These are phyloP conservation scores for Tachuris rubrigastra DNA, from an alignment of 2,113 vertebrate species.

Conservation along the genomic window DNA sequence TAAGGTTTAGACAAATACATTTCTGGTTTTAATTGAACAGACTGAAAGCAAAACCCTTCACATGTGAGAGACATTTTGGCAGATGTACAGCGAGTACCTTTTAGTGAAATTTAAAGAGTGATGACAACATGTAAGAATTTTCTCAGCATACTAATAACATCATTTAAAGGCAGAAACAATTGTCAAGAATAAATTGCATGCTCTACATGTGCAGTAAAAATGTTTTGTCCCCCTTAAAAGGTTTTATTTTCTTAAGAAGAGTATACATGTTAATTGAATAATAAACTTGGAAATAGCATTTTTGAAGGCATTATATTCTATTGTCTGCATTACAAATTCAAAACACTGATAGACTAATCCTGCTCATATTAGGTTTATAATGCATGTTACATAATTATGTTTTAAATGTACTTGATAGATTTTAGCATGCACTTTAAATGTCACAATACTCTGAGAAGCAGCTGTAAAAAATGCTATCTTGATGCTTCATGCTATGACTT, in stretches of 20 bases:
- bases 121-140: constrained; percentile 4
- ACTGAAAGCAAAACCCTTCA: constrained; percentile 30
- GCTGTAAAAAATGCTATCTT: constrained; percentile 11
- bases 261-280: constrained; percentile 8
- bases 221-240: neutral
- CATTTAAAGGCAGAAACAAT: constrained; percentile 8
- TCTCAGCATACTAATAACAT: constrained; percentile 8
- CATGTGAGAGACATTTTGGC: neutral
- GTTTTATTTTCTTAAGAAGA: constrained; percentile 27
- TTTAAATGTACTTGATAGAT: constrained; percentile 17
- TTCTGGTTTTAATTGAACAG: constrained; percentile 26
- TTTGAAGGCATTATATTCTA: neutral
- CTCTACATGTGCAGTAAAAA: neutral
- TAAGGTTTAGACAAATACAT: constrained; percentile 4
- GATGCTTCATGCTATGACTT: neutral
- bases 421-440: constrained; percentile 19
- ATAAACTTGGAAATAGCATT: neutral
- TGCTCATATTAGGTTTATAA: neutral
- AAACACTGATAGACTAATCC: neutral
- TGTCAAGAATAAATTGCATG: neutral
- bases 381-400: neutral
- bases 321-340: neutral
- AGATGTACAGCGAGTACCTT: neutral
- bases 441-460: constrained; percentile 2
- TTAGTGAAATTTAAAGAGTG: constrained; percentile 17